A percentile compares a stretch with the other conserved stretches of the same genome.
Evolutionary conservation across 2,797 vertebrate genomes (phyloP).

Genomic region (Mycteria americana): DNA sequence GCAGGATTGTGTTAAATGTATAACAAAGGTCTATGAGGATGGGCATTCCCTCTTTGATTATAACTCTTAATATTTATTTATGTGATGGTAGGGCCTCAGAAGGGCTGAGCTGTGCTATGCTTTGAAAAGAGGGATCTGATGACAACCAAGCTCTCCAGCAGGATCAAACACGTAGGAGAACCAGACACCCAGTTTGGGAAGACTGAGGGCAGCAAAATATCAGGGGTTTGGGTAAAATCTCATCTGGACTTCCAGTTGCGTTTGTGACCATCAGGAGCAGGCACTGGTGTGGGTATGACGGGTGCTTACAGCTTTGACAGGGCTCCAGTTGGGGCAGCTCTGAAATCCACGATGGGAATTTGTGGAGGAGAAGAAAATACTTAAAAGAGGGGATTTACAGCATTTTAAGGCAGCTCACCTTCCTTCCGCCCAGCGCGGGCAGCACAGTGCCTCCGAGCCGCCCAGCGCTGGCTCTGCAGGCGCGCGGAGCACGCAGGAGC

Average conservation of each 20-base stretch:
- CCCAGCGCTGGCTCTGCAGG: not conserved
- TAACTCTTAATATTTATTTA: not conserved
- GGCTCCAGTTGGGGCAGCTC: not conserved
- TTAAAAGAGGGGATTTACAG: not conserved
- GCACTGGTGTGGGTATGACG: not conserved
- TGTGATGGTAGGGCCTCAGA: not conserved
- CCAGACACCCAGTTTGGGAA: not conserved
- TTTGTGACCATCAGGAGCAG: not conserved
- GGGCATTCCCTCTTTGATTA: not conserved
- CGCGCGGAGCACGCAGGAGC: accelerated
- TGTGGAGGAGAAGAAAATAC: not conserved
- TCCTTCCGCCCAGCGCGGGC: not conserved
- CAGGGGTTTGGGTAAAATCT: not conserved
- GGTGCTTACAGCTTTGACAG: not conserved
- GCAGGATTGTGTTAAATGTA: not conserved
- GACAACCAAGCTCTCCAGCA: not conserved
- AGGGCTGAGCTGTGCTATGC: not conserved
- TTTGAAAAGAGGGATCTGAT: not conserved
- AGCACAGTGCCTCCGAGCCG: not conserved
- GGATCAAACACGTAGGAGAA: not conserved
- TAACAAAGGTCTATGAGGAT: not conserved
- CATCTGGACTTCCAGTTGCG: not conserved
- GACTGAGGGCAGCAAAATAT: accelerated
- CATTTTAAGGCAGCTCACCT: not conserved
- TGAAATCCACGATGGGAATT: not conserved